Base-by-base conservation (phyloP, 23 tunicate genomes). In the Trididemnum miniatum region DNA sequence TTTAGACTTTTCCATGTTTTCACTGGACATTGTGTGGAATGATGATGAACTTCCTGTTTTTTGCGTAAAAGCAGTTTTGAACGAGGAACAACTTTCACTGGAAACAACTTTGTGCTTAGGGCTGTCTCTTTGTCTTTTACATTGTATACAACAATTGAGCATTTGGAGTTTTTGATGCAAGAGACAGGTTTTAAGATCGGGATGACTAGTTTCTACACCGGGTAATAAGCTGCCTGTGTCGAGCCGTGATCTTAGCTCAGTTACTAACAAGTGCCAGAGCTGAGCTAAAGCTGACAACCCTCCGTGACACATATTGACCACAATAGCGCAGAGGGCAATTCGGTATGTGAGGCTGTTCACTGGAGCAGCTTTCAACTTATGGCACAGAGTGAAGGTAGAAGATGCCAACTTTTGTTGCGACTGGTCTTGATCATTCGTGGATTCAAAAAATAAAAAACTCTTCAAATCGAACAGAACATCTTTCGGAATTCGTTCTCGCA, bases 151-250 rank as follows among this genome's bases (percentile, higher is more conserved):
- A 51, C 89, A 93, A 60, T 93, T 93, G 35, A 93, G 83, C 93
- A 93, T 88, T 34, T 93, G 98, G 59, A 93, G 76, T 59, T 93
- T 93, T 34, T 93, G 98, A 75, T 93, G 92, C 29, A 93, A 65
- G 1, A 93, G 65, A 51, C 89, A 93, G 22, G 90, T 83, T 32
- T 86, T 72, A 3, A 85, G 59, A 80, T 93, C 98, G 0, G 93
- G 93, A 4, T 52, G 65, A 22, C 44, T 65, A 0, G 38, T 34
- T 3, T 64, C 83, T 1, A 93, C 74, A 0, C 93, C 89, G 1
- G 89, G 75, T 4, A 93, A 28, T 7, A 54, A 35, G 7, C 26
- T 62, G 26, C 86, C 93, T 24, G 35, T 65, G 51, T 93, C 98
- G 26, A 88, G 59, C 51, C 76, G 44, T 31, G 52, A 72, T 35